Conservation (phyloP, 2,888 invertebrate genomes). For the Schizaphis graminum region DNA sequence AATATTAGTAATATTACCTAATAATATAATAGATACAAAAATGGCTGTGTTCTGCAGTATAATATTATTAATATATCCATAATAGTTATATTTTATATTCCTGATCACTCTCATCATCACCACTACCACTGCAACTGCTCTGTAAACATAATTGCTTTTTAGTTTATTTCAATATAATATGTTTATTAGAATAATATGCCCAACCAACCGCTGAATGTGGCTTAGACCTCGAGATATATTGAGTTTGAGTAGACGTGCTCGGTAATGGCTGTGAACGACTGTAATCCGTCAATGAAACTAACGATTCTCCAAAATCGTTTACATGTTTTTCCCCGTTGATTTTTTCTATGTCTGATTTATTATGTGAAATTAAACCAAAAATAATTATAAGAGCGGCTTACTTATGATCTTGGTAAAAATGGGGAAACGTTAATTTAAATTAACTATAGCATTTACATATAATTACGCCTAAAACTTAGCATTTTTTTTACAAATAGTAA, state of each 20-base stretch:
- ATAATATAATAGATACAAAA: background rate
- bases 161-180: background rate
- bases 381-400: background rate
- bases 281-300: conserved; percentile 3
- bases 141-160: background rate
- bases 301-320: conserved; percentile 35
- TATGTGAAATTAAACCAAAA: background rate
- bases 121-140: background rate
- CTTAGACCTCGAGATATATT: background rate
- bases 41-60: background rate
- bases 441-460: background rate
- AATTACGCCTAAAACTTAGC: background rate
- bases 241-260: background rate
- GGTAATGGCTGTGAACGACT: background rate
- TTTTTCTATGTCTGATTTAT: background rate
- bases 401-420: background rate
- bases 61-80: background rate
- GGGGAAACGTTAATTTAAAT: background rate
- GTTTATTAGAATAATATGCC: background rate
- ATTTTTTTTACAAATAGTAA: background rate
- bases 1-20: background rate
- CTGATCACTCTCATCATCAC: background rate
- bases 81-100: background rate
- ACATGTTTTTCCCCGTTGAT: background rate
- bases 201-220: background rate